Conservation (phyloP, 2,113 vertebrate species). For the Pithys albifrons region DNA sequence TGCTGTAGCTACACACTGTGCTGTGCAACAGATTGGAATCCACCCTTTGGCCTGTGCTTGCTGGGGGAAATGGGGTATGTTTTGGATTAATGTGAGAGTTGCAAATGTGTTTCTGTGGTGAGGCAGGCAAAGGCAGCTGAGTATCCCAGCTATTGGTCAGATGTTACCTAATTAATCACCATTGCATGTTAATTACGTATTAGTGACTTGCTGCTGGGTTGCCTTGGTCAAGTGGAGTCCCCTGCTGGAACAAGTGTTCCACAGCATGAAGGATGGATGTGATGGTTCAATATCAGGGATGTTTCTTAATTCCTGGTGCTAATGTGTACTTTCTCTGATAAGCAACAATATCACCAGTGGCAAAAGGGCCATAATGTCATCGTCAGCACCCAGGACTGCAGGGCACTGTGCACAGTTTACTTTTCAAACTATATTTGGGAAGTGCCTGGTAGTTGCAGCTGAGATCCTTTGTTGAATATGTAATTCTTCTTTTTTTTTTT, state of each 20-base stretch:
- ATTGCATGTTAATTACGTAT: not conserved
- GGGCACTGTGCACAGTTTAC: not conserved
- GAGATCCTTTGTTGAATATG: not conserved
- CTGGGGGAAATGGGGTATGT: not conserved
- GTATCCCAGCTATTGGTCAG: not conserved
- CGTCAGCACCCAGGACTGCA: not conserved
- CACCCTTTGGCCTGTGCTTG: not conserved
- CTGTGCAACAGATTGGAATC: slow-evolving; percentile 20
- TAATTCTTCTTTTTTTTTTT: not conserved
- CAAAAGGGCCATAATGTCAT: not conserved
- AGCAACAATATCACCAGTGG: not conserved
- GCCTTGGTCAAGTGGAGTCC: slow-evolving; percentile 36
- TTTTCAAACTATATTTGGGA: not conserved
- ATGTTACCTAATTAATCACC: slow-evolving; percentile 14
- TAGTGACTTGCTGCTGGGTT: not conserved
- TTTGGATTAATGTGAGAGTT: not conserved
- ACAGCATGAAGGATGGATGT: not conserved
- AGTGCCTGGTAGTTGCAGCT: not conserved
- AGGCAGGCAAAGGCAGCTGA: not conserved
- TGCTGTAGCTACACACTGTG: not conserved
- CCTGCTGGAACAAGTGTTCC: slow-evolving; percentile 6
- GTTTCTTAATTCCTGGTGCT: not conserved
- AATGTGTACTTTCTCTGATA: not conserved
- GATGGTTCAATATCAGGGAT: not conserved
- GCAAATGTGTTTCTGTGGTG: not conserved